Conservation (phyloP, 2,888 invertebrate species). For the Diarsia dahlii region DNA sequence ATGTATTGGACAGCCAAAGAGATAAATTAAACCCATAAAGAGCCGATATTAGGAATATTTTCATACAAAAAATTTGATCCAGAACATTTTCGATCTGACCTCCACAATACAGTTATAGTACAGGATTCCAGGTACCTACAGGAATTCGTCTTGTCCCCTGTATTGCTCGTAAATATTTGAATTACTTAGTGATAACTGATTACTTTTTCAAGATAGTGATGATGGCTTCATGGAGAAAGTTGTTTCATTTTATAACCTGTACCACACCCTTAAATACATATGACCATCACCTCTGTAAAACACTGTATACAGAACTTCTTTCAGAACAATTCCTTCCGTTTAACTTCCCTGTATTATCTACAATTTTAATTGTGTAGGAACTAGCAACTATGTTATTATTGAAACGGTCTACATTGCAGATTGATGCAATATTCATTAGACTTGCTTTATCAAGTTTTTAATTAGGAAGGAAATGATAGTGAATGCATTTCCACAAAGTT, state of each 20-base stretch:
- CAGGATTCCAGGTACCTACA: too few species aligned
- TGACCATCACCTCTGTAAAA: not conserved
- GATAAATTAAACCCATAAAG: too few species aligned
- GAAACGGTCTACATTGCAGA: not conserved
- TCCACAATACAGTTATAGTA: too few species aligned
- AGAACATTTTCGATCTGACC: too few species aligned
- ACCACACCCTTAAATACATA: not conserved
- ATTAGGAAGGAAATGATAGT: conserved; percentile 14
- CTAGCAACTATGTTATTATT: conserved; percentile 12
- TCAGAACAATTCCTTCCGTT: conserved; percentile 48
- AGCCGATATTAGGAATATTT: too few species aligned
- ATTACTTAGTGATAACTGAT: not conserved
- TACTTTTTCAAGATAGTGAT: not conserved
- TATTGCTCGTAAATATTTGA: not conserved
- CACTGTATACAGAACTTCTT: not conserved
- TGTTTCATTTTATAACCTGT: not conserved
- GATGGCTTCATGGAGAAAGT: not conserved
- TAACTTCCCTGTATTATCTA: conserved; percentile 40
- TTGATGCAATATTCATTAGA: conserved; percentile 45
- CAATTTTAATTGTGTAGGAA: conserved; percentile 42
- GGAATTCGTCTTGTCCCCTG: too few species aligned
- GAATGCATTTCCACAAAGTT: not conserved
- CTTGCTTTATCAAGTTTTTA: not conserved
- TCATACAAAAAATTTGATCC: too few species aligned
- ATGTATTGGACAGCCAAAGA: too few species aligned